Base-by-base conservation (phyloP, 2,113 vertebrate species). In the Scophthalmus maximus region DNA sequence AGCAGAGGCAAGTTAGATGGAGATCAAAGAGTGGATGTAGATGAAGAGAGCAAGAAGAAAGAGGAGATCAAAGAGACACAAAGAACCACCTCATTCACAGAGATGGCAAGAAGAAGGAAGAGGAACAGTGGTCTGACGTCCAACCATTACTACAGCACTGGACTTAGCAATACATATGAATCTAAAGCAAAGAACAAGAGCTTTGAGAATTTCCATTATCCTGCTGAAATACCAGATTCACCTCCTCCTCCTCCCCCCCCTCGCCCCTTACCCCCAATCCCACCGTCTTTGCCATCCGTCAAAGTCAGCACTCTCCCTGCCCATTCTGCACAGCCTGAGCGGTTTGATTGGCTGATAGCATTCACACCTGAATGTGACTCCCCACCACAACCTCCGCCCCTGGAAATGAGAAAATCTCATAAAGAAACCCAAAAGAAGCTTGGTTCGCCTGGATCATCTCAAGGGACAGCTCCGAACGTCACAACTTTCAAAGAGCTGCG, bases 401-500 rank as follows among this genome's bases (percentile, higher is more conserved):
- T 89, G 32, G 86, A 94, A 36, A 70, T 79, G 8, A 89, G 84
- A 86, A 78, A 82, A 81, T 18, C 69, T 32, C 56, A 46, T 0
- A 2, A 20, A n/a, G 81, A 88, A 58, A 65, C 58, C 34, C 68
- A 60, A 25, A 91, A 84, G 65, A 91, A 76, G 52, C 30, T 12
- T 25, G 66, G 30, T 18, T 68, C 78, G 0, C 67, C 79, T 5
- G 74, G 73, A 12, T 82, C 81, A 6, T 60, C 83, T 59, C 29
- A 74, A 1, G 68, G 59, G 27, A 76, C 32, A 17, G 92, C 91
- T 20, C 92, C 95, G 26, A 96, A 95, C 65, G 91, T 96, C 79
- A 97, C 95, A 14, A 99, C 96, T 0, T 99, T 99, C 87, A 96
- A 96, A 88, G 97, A 99, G 86, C 87, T 99, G 66, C 93, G 97